Evolutionary conservation across 2,797 vertebrate species (phyloP), one percentile per base, ranked within the genome.

Genomic region (Gambusia yucatana): DNA sequence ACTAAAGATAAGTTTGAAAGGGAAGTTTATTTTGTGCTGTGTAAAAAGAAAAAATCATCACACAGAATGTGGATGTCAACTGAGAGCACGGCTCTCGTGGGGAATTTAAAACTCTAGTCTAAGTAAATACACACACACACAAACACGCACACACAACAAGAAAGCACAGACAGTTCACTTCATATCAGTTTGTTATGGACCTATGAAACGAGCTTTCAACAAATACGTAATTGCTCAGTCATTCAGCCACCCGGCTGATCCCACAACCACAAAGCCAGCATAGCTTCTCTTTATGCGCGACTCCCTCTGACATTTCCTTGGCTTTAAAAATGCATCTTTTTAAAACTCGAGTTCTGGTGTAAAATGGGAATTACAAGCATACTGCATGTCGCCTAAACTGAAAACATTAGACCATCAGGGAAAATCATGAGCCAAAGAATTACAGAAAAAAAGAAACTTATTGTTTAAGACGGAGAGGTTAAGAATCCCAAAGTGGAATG

Each of bases 181-280:
- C 59, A 87, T 87, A 92, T 89, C 86, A 82, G 85, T 84, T 89
- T 87, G 84, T 85, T 80, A 79, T 81, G 79, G 89, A 80, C 63
- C 85, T 89, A 83, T 91, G 90, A 93, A 93, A 90, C 72, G 55
- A 84, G 85, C 93, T 94, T 92, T 95, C 94, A 94, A 91, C 93
- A 94, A 93, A 94, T 94, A 95, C 92, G 92, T 95, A 95, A 94
- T 91, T 92, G 93, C 78, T 79, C 91, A 95, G 92, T 87, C 86
- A 95, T 95, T 87, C 89, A 91, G 88, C 90, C 91, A 92, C 88
- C 86, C 88, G 47, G 83, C 91, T 93, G 93, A 95, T 95, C 94
- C 91, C 86, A 74, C 74, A 91, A 30, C 95, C 91, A 93, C 90
- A 93, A 91, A 92, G 92, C 86, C 87, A 75, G 85, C 87, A 30